Base-by-base conservation (phyloP, 2,888 invertebrate species). In the Adelphocoris suturalis region DNA sequence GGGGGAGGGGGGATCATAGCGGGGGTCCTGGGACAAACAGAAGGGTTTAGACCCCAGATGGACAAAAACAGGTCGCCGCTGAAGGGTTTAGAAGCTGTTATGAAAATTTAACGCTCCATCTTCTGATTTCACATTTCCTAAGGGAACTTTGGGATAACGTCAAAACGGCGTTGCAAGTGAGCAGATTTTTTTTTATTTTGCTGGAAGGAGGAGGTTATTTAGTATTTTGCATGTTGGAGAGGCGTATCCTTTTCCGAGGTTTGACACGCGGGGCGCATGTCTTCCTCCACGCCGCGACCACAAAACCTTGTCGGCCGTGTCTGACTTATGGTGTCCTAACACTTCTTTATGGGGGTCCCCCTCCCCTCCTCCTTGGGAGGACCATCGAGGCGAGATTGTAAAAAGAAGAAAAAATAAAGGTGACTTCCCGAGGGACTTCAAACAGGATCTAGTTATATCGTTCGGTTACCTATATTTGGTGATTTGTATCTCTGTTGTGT, bases 71-170 rank as follows among this genome's bases (percentile, higher is more conserved):
- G 27, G 19, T 13, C 52, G 12, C 68, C 68, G 82, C 52, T 82
- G 82, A 82, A 82, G 82, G 82, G 23, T 82, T 82, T 82, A 82
- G 82, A 47, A 52, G 82, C 52, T 82, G 82, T 82, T 82, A 52
- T 52, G 82, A 82, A 82, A 82, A 82, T 82, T 52, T 82, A 82
- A 82, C 82, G 47, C 23, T 52, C 82, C 19, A 13, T 12, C 52
- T n/a, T 52, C 82, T 47, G 82, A 52, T 82, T 81, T 82, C 23
- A 19, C 5, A 23, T 52, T 52, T 82, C 82, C 19, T 3, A 82
- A 23, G 46, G 82, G 28, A 23, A 68, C 57, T 57, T 57, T 57
- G 57, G 57, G 57, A 57, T 19, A 37, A 81, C 52, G 82, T 82
- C 82, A 52, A 82, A 82, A 82, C 47, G 82, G 82, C 82, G 47